phyloP scores from a whole-genome alignment of 2,113 vertebrate genomes.

The Carlito syrichta region DNA sequence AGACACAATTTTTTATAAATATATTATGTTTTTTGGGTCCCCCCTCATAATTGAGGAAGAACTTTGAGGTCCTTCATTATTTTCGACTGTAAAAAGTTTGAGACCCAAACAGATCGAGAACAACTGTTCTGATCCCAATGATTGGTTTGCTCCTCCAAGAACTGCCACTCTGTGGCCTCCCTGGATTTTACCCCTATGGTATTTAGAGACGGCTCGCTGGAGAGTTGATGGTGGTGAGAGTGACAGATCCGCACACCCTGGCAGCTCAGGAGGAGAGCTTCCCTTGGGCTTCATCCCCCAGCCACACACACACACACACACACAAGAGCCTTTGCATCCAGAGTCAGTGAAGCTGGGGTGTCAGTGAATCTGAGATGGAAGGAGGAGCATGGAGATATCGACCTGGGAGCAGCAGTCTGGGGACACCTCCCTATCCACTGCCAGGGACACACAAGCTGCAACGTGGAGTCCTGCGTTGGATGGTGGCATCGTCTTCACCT shows the following conservation, averaged over 20 bases:
- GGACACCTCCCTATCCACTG: too few species aligned
- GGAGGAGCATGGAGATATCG: neutral
- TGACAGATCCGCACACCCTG: neutral
- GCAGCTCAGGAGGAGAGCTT: neutral
- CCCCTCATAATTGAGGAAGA: too few species aligned
- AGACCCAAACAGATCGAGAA: neutral
- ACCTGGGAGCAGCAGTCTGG: neutral
- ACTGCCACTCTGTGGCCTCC: neutral
- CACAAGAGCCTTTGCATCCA: neutral
- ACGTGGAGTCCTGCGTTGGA: rapidly evolving
- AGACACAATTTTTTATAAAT: too few species aligned
- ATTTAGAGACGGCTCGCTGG: neutral
- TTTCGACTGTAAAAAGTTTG: neutral
- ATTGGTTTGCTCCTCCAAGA: neutral
- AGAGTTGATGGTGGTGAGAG: neutral
- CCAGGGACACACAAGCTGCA: too few species aligned
- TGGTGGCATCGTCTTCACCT: neutral
- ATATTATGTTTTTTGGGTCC: too few species aligned
- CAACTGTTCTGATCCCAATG: neutral
- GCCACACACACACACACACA: neutral
- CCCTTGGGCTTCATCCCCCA: neutral
- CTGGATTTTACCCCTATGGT: neutral
- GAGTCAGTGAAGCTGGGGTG: neutral
- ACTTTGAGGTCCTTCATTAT: neutral
- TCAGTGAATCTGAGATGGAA: neutral